phyloP scores from a whole-genome alignment of 2,888 invertebrate species.

The Dicranocentrus wangi region DNA sequence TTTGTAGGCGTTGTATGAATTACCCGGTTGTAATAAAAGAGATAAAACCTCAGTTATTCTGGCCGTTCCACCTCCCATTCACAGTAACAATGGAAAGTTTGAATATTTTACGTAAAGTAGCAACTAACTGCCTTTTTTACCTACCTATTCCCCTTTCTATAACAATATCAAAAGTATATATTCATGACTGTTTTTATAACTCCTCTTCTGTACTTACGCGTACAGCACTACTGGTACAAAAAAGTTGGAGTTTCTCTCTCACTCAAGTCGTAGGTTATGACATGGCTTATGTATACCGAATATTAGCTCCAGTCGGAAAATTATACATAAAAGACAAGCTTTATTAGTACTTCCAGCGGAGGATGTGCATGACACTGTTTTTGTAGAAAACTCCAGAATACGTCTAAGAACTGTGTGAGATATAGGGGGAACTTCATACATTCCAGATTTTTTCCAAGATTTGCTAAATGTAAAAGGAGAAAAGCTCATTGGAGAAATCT shows the following conservation, averaged over 20 bases:
- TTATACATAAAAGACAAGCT: conserved; percentile 12
- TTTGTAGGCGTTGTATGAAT: conserved; percentile 35
- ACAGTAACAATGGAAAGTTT: conserved; percentile 47
- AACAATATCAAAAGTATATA: conserved; percentile 2
- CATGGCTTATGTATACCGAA: conserved; percentile 1
- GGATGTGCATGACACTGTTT: neutral
- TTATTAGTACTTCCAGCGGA: neutral
- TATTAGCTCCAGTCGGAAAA: neutral
- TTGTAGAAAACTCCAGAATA: neutral
- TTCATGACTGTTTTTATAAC: neutral
- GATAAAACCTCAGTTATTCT: conserved; percentile 59
- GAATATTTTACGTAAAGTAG: conserved; percentile 32
- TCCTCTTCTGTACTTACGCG: neutral
- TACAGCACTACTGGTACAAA: too few relatives aligned
- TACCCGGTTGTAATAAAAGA: conserved; percentile 58
- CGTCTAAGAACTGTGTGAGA: neutral
- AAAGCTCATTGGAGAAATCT: too few relatives aligned
- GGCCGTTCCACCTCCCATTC: conserved; percentile 47
- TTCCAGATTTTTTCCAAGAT: neutral
- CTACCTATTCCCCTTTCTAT: neutral
- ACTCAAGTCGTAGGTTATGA: neutral
- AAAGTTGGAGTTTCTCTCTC: neutral
- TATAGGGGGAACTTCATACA: neutral
- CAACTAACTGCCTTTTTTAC: conserved; percentile 16
- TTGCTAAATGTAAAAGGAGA: neutral